Evolutionary conservation across 2,888 invertebrate genomes (phyloP).

Genomic region (Drosophila multiciliata): DNA sequence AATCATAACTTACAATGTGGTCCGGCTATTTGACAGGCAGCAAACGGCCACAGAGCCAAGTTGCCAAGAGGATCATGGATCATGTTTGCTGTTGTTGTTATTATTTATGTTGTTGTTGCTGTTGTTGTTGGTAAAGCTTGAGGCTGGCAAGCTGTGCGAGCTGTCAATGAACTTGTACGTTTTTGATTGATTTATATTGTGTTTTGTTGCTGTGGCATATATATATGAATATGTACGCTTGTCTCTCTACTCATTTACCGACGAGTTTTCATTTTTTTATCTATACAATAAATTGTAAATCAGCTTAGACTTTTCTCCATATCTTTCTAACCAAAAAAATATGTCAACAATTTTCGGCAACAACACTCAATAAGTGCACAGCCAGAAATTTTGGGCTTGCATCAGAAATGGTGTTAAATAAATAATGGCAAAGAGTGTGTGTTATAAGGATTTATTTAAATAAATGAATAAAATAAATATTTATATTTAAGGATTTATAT

Average conservation of each 20-base stretch:
- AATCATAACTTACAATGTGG: conserved; percentile 82
- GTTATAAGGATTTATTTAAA: neutral
- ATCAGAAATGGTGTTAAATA: neutral
- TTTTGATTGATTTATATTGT: conserved; percentile 84
- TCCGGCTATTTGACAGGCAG: conserved; percentile 80
- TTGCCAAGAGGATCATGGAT: conserved; percentile 69
- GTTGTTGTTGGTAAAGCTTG: conserved; percentile 33
- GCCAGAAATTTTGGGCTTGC: neutral
- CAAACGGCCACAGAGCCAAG: conserved; percentile 60
- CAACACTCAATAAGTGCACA: conserved; percentile 50
- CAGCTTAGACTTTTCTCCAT: conserved; percentile 64
- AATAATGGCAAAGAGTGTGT: neutral
- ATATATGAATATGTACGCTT: conserved; percentile 23
- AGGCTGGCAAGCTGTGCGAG: conserved; percentile 81
- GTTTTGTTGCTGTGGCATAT: conserved; percentile 55
- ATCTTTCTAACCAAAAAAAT: conserved; percentile 44
- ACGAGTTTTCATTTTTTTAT: neutral
- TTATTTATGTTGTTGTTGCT: conserved; percentile 20
- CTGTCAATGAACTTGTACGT: conserved; percentile 84
- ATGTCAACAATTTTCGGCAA: conserved; percentile 10
- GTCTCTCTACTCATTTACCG: conserved; percentile 14
- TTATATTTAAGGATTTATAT: too few relatives aligned
- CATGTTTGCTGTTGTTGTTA: conserved; percentile 55
- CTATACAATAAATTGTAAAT: conserved; percentile 65
- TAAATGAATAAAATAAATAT: too few relatives aligned